A percentile compares a stretch with the other conserved stretches of the same genome.
Conservation (phyloP, 2,888 invertebrate genomes). For the Erebia epiphron region DNA sequence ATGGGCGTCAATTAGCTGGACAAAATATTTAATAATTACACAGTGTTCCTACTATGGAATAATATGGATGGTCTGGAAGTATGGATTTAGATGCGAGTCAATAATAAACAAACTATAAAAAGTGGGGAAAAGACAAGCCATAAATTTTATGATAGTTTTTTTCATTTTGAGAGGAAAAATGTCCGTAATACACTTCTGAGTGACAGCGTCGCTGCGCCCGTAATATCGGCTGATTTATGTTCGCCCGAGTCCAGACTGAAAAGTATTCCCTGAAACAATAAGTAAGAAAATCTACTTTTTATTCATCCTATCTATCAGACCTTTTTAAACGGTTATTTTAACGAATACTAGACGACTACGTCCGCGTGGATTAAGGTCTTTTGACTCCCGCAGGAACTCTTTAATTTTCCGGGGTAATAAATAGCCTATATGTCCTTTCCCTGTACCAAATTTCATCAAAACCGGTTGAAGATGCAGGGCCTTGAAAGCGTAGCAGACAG, state of each 20-base stretch:
- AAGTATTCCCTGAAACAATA: conserved; percentile 21
- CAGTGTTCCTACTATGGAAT: no score
- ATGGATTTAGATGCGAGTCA: background rate
- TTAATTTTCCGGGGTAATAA: no score
- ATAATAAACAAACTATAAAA: background rate
- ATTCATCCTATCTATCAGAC: background rate
- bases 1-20: no score
- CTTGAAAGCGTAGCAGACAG: no score
- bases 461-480: no score
- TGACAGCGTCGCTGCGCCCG: conserved; percentile 28
- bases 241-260: conserved; percentile 23
- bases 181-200: conserved; percentile 22
- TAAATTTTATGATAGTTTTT: conserved; percentile 2
- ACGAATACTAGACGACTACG: no score
- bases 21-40: no score
- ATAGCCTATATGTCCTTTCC: no score
- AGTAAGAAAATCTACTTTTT: conserved; percentile 3
- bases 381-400: no score
- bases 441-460: no score
- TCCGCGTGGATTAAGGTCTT: no score
- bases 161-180: conserved; percentile 11
- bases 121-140: background rate
- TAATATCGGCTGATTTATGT: conserved; percentile 34
- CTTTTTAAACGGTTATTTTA: background rate
- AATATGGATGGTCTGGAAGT: no score